These are phyloP conservation scores for Taenioides sp. DNA, from an alignment of 2,797 vertebrate species.

Conservation along the genomic window DNA sequence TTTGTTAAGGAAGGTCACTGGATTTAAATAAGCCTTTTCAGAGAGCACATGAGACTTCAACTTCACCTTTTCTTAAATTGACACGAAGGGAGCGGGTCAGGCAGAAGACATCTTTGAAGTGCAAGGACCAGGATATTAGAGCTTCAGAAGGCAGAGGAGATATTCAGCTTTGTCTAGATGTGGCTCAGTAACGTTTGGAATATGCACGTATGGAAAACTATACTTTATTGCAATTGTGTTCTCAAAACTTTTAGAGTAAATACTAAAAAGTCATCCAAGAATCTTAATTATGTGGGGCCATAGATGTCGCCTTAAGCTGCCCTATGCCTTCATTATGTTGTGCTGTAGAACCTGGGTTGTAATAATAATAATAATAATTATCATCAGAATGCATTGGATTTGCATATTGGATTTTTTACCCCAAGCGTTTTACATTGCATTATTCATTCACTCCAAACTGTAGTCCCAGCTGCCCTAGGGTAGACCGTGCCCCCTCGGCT, in stretches of 20 bases:
- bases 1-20: slow-evolving; percentile 48
- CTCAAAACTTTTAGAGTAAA: not conserved
- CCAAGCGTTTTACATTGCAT: not conserved
- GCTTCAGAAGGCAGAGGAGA: not conserved
- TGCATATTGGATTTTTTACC: not conserved
- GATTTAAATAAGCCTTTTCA: slow-evolving; percentile 48
- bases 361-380: not conserved
- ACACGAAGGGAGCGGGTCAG: slow-evolving; percentile 19
- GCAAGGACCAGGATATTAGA: slow-evolving; percentile 6
- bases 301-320: not conserved
- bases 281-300: not conserved
- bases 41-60: slow-evolving; percentile 39
- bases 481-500: no score
- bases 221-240: not conserved
- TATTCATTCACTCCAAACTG: not conserved
- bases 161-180: not conserved
- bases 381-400: not conserved
- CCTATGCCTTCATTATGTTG: not conserved
- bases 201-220: not conserved
- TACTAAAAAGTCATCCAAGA: not conserved
- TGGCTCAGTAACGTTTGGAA: not conserved
- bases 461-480: no score
- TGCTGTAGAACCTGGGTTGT: not conserved
- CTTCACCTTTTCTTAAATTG: slow-evolving; percentile 53
- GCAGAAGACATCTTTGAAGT: slow-evolving; percentile 5